Evolutionary conservation across 2,797 vertebrate genomes (phyloP).

Genomic region (Sebastes paucispinis): DNA sequence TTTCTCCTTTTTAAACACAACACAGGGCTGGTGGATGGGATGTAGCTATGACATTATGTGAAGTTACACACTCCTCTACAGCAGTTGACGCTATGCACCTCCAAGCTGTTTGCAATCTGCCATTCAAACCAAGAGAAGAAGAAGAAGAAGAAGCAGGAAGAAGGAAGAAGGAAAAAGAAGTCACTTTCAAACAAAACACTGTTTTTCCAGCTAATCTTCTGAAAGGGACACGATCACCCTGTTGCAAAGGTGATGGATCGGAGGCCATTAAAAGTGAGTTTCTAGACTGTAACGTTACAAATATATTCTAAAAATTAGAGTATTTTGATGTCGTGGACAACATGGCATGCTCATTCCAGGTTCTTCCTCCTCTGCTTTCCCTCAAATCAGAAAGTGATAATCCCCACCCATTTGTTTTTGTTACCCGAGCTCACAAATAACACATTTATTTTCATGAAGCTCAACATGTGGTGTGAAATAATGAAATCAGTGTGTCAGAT

Average conservation of each 20-base stretch:
- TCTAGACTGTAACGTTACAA: rapidly evolving
- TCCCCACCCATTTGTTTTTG: background rate
- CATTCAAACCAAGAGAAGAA: background rate
- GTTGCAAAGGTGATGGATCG: no score
- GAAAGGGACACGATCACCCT: rapidly evolving
- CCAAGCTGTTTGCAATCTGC: background rate
- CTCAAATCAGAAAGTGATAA: background rate
- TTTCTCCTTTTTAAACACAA: no score
- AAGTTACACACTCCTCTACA: background rate
- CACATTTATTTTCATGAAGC: background rate
- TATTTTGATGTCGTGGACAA: rapidly evolving
- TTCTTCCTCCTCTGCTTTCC: conserved; percentile 10
- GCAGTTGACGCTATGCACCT: rapidly evolving
- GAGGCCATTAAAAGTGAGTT: background rate
- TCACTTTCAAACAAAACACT: background rate
- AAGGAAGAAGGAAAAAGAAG: background rate
- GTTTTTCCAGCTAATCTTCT: background rate
- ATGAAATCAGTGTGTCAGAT: background rate
- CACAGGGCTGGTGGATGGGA: no score
- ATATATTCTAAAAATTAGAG: rapidly evolving
- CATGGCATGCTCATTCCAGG: background rate
- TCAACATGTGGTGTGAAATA: background rate
- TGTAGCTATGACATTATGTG: no score
- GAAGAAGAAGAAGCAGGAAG: no score
- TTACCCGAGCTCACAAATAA: background rate